Base-by-base conservation (phyloP, 2,888 invertebrate species). In the Carcina quercana region DNA sequence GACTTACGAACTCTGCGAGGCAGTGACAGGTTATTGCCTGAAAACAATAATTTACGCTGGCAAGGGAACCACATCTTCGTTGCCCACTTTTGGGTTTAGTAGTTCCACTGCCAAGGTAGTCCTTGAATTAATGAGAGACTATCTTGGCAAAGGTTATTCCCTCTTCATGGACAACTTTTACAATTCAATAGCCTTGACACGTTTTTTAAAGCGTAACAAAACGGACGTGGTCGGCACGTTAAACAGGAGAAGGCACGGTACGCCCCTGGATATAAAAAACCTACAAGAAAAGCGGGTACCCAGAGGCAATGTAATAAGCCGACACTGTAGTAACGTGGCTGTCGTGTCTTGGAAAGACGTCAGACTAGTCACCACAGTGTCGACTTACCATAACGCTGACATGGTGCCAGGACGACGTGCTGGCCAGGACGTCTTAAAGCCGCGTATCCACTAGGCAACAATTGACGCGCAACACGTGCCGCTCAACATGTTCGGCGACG, bases 151-250 rank as follows among this genome's bases (percentile, higher is more conserved):
- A 30, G 43, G 45, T 5, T 32, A 45, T 15, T 30, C 13, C 1
- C 5, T 45, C 7, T 32, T 38, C 4, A 45, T 50, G 43, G 42
- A 44, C 5, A 45, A 43, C 10, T 44, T 32, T 21, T 47, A 42
- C 19, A 45, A 45, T 13, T 34, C 29, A 0, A 26, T 42, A 2
- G 2, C 17, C 2, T 12, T 45, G 3, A 28, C 33, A 5, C 14
- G 35, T n/a, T 39, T 34, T 34, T 30, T 45, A 8, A 45, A 45
- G 22, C 2, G 11, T 0, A 17, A 32, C 1, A 11, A 32, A 10
- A 43, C 45, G 5, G 48, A 46, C 25, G 38, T 40, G 3, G 31
- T 44, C 2, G 45, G 45, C 3, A 40, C 40, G 2, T 24, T 43
- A 15, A 37, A 35, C 12, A 7, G 40, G 12, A 21, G 37, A 5